phyloP scores from a whole-genome alignment of 1,140 invertebrate species.

The Octopus bimaculoides region DNA sequence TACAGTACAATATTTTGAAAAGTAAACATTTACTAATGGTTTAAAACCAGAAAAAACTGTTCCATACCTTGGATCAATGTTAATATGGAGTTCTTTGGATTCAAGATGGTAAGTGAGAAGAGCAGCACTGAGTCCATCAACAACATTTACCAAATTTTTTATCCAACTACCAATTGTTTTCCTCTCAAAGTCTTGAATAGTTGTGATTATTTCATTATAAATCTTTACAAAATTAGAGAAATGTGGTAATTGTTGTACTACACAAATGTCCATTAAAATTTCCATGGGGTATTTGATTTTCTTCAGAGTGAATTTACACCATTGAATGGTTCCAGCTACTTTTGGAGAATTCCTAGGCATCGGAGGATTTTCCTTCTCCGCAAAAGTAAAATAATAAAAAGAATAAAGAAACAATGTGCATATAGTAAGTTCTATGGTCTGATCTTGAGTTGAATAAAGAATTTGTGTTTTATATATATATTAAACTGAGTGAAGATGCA shows the following conservation, averaged over 20 bases:
- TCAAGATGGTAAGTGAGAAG: slow-evolving; percentile 52
- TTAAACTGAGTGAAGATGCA: neutral
- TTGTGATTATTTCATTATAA: slow-evolving; percentile 53
- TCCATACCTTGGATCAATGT: slow-evolving; percentile 54
- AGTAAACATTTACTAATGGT: neutral
- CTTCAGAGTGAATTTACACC: slow-evolving; percentile 52
- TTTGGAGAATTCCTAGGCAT: slow-evolving; percentile 52
- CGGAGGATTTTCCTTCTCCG: slow-evolving; percentile 43
- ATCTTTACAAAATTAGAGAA: slow-evolving; percentile 49
- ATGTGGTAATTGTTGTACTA: slow-evolving; percentile 47
- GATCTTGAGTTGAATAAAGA: neutral
- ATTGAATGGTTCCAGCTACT: slow-evolving; percentile 54
- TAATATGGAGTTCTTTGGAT: slow-evolving; percentile 51
- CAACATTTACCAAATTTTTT: slow-evolving; percentile 50
- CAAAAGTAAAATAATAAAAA: slow-evolving; percentile 6
- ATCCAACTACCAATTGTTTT: slow-evolving; percentile 55
- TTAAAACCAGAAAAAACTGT: neutral
- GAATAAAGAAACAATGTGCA: neutral
- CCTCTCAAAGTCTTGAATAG: slow-evolving; percentile 55
- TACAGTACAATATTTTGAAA: neutral
- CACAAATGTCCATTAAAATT: slow-evolving; percentile 48
- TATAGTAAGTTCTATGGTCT: neutral
- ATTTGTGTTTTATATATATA: neutral
- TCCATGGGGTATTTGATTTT: slow-evolving; percentile 56
- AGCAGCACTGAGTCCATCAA: slow-evolving; percentile 49